A percentile compares a stretch with the other conserved stretches of the same genome.
These are phyloP conservation scores for Drosophila paracracens DNA, from an alignment of 2,888 invertebrate species.

Conservation along the genomic window DNA sequence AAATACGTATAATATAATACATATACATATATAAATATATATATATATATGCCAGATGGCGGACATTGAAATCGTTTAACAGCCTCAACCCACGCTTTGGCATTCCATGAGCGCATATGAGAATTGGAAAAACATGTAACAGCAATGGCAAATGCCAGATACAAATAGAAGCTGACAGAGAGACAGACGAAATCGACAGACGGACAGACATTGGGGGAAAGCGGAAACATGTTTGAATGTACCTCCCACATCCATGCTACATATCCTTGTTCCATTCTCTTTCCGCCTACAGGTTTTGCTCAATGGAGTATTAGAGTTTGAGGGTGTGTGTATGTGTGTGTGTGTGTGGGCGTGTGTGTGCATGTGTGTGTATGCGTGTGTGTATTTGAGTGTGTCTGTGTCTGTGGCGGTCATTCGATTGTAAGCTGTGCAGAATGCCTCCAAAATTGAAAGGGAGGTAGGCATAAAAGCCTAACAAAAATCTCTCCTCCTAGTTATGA, in stretches of 20 bases:
- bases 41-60: conserved; percentile 13
- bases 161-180: conserved; percentile 20
- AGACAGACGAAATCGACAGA: conserved; percentile 19
- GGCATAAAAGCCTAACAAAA: conserved; percentile 34
- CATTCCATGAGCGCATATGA: conserved; percentile 39
- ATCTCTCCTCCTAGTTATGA: background rate
- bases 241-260: background rate
- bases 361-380: background rate
- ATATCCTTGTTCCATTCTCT: conserved; percentile 3
- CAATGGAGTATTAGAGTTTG: conserved; percentile 5
- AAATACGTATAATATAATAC: background rate
- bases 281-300: conserved; percentile 8
- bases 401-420: conserved; percentile 53
- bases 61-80: conserved; percentile 51
- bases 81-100: conserved; percentile 12
- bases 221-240: conserved; percentile 72
- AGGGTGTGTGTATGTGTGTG: background rate
- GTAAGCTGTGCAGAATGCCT: conserved; percentile 48
- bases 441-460: conserved; percentile 55
- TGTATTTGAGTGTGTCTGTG: background rate
- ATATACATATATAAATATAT: background rate
- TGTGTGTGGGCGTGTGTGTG: background rate
- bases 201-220: conserved; percentile 46
- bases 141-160: conserved; percentile 49
- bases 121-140: conserved; percentile 77